phyloP scores from a whole-genome alignment of 2,888 invertebrate species.

The Pheosia tremula region DNA sequence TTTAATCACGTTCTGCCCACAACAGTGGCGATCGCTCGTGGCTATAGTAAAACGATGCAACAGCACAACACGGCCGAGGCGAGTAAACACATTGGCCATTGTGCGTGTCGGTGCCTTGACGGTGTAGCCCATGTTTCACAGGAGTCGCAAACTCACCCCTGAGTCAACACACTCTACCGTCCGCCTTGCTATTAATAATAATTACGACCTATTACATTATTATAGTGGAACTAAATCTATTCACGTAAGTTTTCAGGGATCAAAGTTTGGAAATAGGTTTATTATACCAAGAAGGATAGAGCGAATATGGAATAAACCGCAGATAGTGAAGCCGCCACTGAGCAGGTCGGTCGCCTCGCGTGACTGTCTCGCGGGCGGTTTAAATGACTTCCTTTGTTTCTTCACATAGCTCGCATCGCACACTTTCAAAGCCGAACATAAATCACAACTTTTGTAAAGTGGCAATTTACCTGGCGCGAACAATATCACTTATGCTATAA shows the following conservation, averaged over 20 bases:
- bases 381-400: conserved; percentile 77
- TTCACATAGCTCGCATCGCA: conserved; percentile 64
- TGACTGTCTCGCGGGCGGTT: conserved; percentile 72
- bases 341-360: conserved; percentile 68
- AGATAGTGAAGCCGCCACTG: conserved; percentile 55
- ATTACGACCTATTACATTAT: conserved; percentile 31
- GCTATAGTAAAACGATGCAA: conserved; percentile 51
- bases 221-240: conserved; percentile 9
- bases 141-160: conserved; percentile 60
- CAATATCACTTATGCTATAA: conserved; percentile 40
- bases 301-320: conserved; percentile 56
- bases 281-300: conserved; percentile 40
- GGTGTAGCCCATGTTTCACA: conserved; percentile 60
- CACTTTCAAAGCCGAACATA: conserved; percentile 55
- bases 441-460: conserved; percentile 58
- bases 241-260: conserved; percentile 3
- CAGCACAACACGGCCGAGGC: conserved; percentile 52
- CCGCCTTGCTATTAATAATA: conserved; percentile 56
- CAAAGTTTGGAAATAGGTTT: conserved; percentile 20
- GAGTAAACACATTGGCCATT: conserved; percentile 67
- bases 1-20: conserved; percentile 65
- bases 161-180: conserved; percentile 62
- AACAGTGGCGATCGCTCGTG: conserved; percentile 54
- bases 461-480: conserved; percentile 49
- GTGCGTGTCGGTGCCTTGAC: conserved; percentile 67